phyloP scores from a whole-genome alignment of 2,888 invertebrate genomes.

The Philereme transversata region DNA sequence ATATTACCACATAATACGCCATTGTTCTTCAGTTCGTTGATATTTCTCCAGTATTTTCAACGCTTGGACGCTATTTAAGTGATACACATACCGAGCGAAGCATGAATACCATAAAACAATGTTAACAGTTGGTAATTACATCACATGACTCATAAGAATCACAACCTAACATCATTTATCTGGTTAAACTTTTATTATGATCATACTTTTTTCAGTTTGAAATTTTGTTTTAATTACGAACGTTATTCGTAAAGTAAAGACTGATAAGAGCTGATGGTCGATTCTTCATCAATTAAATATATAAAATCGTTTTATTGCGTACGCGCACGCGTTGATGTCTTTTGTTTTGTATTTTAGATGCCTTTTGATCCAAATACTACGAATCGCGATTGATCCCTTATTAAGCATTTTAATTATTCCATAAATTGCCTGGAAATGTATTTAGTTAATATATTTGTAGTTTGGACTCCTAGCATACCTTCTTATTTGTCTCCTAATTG shows the following conservation, averaged over 20 bases:
- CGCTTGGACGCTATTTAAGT: slow-evolving; percentile 72
- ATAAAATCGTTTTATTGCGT: slow-evolving; percentile 11
- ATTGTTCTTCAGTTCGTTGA: slow-evolving; percentile 79
- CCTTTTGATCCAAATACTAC: slow-evolving; percentile 9
- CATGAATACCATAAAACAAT: slow-evolving; percentile 67
- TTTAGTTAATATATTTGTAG: no score
- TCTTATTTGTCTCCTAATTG: slow-evolving; percentile 1
- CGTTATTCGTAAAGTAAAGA: no score
- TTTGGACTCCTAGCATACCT: no score
- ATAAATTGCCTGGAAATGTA: no score
- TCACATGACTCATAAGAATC: slow-evolving; percentile 53
- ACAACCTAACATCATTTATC: slow-evolving; percentile 28
- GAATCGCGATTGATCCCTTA: neutral
- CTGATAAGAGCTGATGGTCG: no score
- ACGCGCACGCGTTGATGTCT: slow-evolving; percentile 35
- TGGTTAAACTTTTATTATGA: slow-evolving; percentile 14
- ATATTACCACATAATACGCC: slow-evolving; percentile 83
- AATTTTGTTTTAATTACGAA: neutral
- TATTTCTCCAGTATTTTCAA: slow-evolving; percentile 77
- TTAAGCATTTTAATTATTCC: no score
- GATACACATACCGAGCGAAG: slow-evolving; percentile 73
- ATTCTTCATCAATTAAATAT: neutral
- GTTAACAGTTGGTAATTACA: slow-evolving; percentile 64
- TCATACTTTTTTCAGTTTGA: slow-evolving; percentile 3
- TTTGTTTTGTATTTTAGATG: slow-evolving; percentile 17